A percentile compares a stretch with the other conserved stretches of the same genome.
Evolutionary conservation across 2,797 vertebrate species (phyloP).

Genomic region (Stomatorhinus walkeri): DNA sequence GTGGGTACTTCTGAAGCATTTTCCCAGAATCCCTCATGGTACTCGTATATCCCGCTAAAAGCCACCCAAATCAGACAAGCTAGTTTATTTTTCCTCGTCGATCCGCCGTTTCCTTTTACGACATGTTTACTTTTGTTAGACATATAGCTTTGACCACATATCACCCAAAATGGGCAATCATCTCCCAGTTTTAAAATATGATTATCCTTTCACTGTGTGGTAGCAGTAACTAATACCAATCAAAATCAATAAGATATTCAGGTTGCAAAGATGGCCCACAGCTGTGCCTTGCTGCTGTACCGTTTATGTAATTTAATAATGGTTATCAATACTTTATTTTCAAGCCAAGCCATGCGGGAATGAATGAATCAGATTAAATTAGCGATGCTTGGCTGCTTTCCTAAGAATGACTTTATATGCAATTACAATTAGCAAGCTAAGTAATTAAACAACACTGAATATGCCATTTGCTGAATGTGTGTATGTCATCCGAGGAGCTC

Average conservation of each 20-base stretch:
- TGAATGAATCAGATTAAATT: constrained; percentile 62
- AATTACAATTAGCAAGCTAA: constrained; percentile 61
- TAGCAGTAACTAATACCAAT: constrained; percentile 64
- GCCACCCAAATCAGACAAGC: not conserved
- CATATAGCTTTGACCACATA: not conserved
- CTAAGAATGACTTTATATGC: constrained; percentile 55
- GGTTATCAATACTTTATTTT: constrained; percentile 73
- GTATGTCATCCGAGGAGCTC: constrained; percentile 55
- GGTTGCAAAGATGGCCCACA: constrained; percentile 57
- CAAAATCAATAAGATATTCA: constrained; percentile 70
- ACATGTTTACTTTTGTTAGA: not conserved
- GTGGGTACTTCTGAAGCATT: not conserved
- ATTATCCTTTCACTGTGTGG: constrained; percentile 37
- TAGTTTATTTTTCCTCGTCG: not conserved
- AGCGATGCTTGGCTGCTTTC: constrained; percentile 54
- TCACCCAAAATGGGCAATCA: not conserved
- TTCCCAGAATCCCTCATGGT: not conserved
- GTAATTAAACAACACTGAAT: constrained; percentile 60
- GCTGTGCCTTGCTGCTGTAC: constrained; percentile 61
- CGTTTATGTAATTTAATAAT: constrained; percentile 60
- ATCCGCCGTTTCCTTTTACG: not conserved
- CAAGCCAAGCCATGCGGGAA: constrained; percentile 60
- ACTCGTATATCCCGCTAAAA: not conserved
- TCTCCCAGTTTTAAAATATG: not conserved
- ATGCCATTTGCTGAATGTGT: constrained; percentile 53